Base-by-base conservation (phyloP, 2,797 vertebrate genomes). In the Hyperoplus immaculatus region DNA sequence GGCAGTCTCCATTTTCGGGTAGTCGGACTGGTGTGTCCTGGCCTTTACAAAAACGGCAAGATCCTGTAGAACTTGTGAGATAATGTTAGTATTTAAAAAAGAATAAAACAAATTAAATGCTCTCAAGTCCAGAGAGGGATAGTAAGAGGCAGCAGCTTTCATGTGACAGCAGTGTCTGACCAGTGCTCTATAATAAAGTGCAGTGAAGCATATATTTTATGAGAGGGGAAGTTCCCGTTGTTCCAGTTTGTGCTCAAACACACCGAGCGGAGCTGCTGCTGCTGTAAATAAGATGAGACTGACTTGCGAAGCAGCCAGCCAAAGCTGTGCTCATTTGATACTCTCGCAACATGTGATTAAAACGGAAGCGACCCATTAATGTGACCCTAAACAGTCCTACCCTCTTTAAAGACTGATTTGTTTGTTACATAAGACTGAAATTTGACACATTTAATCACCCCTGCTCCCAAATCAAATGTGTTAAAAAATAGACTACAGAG, bases 141-240 rank as follows among this genome's bases (percentile, higher is more conserved):
- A 49, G 77, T 51, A 66, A 82, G 64, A 73, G 71, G 70, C 74
- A 60, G 72, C 85, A 80, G 88, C 86, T 84, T 80, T 72, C 51
- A 58, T 59, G 82, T 73, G 79, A 70, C 88, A 85, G 83, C 69
- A 66, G 77, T 63, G 72, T 75, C 71, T 83, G 81, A 85, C 83
- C 61, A 47, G 50, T 68, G 72, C 59, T 45, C 70, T 41, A 80
- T 77, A 86, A 88, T 94, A 93, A 93, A 93, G 82, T 81, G 87
- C 86, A 90, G 11, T 60, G 85, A 85, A 66, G 87, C 89, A 82
- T 59, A 15, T 84, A 29, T 89, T 93, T 93, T 93, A 94, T 82
- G 85, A 82, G 81, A 51, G 69, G 56, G 64, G 77, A 89, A 76
- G 91, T 89, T 93, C 90, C 80, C 86, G 72, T 89, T 93, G 84